phyloP scores from a whole-genome alignment of 2,888 invertebrate species.

The Pteria penguin region DNA sequence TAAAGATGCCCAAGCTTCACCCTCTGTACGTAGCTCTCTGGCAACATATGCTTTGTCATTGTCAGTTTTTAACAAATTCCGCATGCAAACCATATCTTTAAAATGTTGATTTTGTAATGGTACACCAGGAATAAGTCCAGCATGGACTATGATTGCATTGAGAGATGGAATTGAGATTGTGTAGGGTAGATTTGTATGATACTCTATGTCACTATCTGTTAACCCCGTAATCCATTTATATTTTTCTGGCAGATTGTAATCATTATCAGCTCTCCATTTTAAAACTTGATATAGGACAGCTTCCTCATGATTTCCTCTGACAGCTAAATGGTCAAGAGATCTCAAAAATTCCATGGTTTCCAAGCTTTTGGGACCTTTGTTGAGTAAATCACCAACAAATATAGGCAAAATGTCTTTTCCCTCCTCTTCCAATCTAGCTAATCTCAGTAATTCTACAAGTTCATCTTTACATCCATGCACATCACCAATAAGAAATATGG shows the following conservation, averaged over 20 bases:
- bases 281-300: constrained; percentile 63
- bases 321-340: constrained; percentile 55
- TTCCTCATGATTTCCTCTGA: constrained; percentile 79
- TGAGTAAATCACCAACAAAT: constrained; percentile 78
- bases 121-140: constrained; percentile 76
- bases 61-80: constrained; percentile 68
- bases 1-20: constrained; percentile 74
- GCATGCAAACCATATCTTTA: constrained; percentile 74
- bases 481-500: constrained; percentile 78
- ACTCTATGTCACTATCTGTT: constrained; percentile 68
- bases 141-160: constrained; percentile 76
- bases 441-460: constrained; percentile 66
- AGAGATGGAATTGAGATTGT: constrained; percentile 76
- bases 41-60: constrained; percentile 30
- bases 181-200: constrained; percentile 75
- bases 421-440: constrained; percentile 48
- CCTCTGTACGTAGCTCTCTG: constrained; percentile 40
- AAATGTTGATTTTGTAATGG: constrained; percentile 66
- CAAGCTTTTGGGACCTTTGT: constrained; percentile 77
- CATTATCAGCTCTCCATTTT: constrained; percentile 42
- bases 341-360: constrained; percentile 69
- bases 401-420: constrained; percentile 61
- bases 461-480: constrained; percentile 80
- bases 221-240: constrained; percentile 75
- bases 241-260: constrained; percentile 55